These are phyloP conservation scores for Macroramphosus scolopax DNA, from an alignment of 2,797 vertebrate genomes.

Conservation along the genomic window DNA sequence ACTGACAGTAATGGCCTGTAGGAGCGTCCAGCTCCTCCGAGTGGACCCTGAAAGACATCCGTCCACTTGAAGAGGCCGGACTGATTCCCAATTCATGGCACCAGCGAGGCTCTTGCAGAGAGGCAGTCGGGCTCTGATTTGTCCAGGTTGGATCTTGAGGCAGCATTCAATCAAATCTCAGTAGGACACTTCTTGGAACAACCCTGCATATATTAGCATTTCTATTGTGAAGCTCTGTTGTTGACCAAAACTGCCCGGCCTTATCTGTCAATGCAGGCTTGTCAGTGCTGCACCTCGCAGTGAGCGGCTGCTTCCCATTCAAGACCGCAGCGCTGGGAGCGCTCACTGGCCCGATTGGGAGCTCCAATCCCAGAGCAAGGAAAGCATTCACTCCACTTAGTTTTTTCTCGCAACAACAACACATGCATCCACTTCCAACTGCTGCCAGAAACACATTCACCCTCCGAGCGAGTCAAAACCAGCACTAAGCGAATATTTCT, in stretches of 20 bases:
- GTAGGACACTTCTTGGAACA: conserved; percentile 43
- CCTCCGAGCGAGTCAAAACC: no score
- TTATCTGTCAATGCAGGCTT: conserved; percentile 68
- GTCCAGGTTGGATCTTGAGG: conserved; percentile 29
- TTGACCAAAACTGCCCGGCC: conserved; percentile 47
- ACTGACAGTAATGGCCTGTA: no score
- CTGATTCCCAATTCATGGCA: conserved; percentile 44
- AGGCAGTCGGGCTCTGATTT: conserved; percentile 53
- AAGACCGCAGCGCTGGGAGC: conserved; percentile 41
- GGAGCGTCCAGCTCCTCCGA: no score
- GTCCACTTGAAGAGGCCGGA: conserved; percentile 28
- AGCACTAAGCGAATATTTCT: no score
- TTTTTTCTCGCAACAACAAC: conserved; percentile 14
- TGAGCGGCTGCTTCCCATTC: conserved; percentile 51
- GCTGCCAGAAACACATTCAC: conserved; percentile 21
- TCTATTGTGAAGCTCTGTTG: conserved; percentile 54
- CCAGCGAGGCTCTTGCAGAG: conserved; percentile 51
- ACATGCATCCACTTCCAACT: no score
- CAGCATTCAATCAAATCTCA: conserved; percentile 55
- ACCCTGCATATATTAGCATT: conserved; percentile 61
- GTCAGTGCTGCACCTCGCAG: conserved; percentile 52
- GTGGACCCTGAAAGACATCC: conserved; percentile 24
- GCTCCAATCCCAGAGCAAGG: conserved; percentile 44
- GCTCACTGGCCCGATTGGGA: conserved; percentile 28
- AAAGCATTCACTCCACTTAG: conserved; percentile 30